Base-by-base conservation (phyloP, 53 echinoderm and acorn worm genomes). In the Echinarachnius parma region DNA sequence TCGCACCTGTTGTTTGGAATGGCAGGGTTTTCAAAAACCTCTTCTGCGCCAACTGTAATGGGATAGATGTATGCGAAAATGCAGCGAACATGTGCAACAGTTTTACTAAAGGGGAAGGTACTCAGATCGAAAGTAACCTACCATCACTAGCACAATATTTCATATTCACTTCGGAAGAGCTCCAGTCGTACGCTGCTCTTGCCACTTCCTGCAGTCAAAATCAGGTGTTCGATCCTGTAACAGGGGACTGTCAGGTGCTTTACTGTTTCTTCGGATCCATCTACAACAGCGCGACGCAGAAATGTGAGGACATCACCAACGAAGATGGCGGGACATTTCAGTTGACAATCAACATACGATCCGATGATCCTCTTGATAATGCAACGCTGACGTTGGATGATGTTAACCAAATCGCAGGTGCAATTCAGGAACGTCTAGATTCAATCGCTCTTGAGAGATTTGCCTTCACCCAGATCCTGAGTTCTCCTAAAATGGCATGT, bases 21-120 rank as follows among this genome's bases (percentile, higher is more conserved):
- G 46, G 29, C 4, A 8, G 23, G 0, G 15, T 75, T 15, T 82
- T 62, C 15, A 37, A 76, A 37, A 82, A 82, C 23, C 5, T 76
- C 8, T 45, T 55, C 14, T 82, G 82, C 18, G 55, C 54, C n/a
- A 9, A 76, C 13, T 82, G 82, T 37, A 62, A 65, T 21, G 74
- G 62, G 0, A 26, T 72, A 4, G 30, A 57, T 42, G 74, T 57
- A 1, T 72, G 74, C 23, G 11, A 21, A 4, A 4, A 39, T 42
- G 14, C 34, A 28, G 11, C 20, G 16, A 16, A 26, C 11, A 19
- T 56, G 36, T 72, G 74, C 18, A 27, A 28, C n/a, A n/a, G n/a
- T n/a, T n/a, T n/a, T 8, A 37, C 74, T 14, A 1, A 36, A 21
- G 0, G 18, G n/a, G n/a, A n/a, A 10, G 27, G 7, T 7, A 23